Evolutionary conservation across 37 sponge, comb jelly and placozoan genomes (phyloP).

Genomic region (Chondrilla cf. caribensis): DNA sequence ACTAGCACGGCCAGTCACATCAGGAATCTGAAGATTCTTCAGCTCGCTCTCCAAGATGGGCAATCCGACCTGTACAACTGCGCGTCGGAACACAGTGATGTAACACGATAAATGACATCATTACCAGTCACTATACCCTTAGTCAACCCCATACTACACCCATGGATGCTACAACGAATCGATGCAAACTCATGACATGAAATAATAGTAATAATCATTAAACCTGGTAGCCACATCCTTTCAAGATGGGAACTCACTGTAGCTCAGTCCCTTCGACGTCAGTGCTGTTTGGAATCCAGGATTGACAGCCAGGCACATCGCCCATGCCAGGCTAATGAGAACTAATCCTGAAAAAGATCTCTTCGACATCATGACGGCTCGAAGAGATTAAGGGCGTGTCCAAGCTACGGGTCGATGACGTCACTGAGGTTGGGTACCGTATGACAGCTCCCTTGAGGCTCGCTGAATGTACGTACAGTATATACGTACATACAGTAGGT

Average conservation of each 20-base stretch:
- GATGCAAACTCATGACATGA: too few relatives aligned
- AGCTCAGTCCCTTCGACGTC: constrained; percentile 77
- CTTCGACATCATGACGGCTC: background rate
- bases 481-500: too few relatives aligned
- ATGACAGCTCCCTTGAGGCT: too few relatives aligned
- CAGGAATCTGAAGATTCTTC: constrained; percentile 65
- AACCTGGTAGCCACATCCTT: too few relatives aligned
- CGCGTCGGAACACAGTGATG: too few relatives aligned
- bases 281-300: constrained; percentile 79
- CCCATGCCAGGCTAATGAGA: background rate
- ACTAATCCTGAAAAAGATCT: background rate
- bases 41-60: constrained; percentile 82
- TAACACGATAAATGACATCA: background rate
- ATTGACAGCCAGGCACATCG: constrained; percentile 22
- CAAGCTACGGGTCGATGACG: too few relatives aligned
- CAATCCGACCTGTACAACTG: constrained; percentile 70
- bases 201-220: too few relatives aligned
- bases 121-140: background rate
- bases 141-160: background rate
- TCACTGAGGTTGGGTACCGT: too few relatives aligned
- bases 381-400: too few relatives aligned
- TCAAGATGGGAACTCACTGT: constrained; percentile 36
- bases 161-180: too few relatives aligned
- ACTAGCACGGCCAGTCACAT: constrained; percentile 58
- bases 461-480: too few relatives aligned